Conservation (phyloP, 2,113 vertebrate genomes). For the Canis aureus region DNA sequence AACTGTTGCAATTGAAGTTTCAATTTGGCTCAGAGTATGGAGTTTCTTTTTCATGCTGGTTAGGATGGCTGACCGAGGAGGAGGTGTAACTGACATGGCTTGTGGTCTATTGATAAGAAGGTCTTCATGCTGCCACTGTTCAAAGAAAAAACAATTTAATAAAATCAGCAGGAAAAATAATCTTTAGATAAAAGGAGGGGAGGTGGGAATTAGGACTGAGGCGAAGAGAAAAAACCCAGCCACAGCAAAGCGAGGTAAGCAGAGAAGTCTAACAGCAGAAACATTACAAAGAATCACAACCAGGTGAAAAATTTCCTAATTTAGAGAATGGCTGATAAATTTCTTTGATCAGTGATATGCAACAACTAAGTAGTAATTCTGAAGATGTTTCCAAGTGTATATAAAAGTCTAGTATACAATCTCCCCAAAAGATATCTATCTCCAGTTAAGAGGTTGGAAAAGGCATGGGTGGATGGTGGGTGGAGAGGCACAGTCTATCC, state of each 20-base stretch:
- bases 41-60: conserved; percentile 99
- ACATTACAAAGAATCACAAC: background rate
- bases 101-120: conserved; percentile 94
- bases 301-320: background rate
- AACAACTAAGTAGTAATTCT: background rate
- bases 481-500: background rate
- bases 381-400: background rate
- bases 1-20: conserved; percentile 93
- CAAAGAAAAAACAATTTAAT: background rate
- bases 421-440: background rate
- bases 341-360: background rate
- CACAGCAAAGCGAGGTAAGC: background rate
- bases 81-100: conserved; percentile 94
- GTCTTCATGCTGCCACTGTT: conserved; percentile 99
- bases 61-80: conserved; percentile 95
- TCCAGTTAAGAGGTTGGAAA: background rate
- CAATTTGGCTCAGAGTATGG: conserved; percentile 97
- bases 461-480: background rate
- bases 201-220: no score
- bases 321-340: background rate
- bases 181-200: background rate
- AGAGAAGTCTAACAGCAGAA: background rate
- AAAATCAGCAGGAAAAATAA: background rate
- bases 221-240: background rate
- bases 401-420: background rate